These are phyloP conservation scores for Pantherophis guttatus DNA, from an alignment of 2,113 vertebrate species.

Conservation along the genomic window DNA sequence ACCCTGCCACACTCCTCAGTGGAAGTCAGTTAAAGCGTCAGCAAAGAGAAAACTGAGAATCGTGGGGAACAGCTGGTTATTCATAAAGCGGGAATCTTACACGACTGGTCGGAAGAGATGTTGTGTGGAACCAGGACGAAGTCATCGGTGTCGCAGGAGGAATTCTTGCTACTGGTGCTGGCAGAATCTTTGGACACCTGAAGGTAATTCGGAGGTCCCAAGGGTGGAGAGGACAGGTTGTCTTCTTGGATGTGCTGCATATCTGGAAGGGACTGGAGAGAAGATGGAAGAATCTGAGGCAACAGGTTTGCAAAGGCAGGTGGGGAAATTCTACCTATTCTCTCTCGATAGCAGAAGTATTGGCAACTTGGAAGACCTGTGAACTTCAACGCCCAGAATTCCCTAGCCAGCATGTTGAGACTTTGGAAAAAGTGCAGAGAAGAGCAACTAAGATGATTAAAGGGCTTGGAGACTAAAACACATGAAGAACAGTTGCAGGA, in stretches of 20 bases:
- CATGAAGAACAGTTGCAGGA: no score
- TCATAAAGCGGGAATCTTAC: conserved; percentile 66
- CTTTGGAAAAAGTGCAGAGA: no score
- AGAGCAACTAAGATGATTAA: no score
- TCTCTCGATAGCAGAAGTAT: rapidly evolving
- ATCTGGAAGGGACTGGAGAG: conserved; percentile 87
- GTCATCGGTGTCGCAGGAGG: conserved; percentile 93
- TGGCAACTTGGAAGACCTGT: not conserved
- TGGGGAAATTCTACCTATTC: not conserved
- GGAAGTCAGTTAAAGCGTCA: not conserved
- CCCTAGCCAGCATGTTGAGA: no score
- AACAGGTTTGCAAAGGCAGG: not conserved
- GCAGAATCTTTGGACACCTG: conserved; percentile 95
- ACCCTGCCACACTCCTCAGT: not conserved
- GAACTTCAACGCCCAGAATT: not conserved
- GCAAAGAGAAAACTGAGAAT: not conserved
- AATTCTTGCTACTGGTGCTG: conserved; percentile 95
- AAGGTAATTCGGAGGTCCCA: conserved; percentile 91
- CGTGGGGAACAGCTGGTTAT: not conserved
- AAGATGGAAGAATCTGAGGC: conserved; percentile 3
- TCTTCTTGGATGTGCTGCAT: conserved; percentile 94
- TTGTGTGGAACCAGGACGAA: conserved; percentile 94
- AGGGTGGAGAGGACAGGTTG: conserved; percentile 85
- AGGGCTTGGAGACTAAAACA: no score
- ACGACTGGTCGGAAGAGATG: conserved; percentile 86